Conservation (phyloP, 2,113 vertebrate species). For the Axis porcinus region DNA sequence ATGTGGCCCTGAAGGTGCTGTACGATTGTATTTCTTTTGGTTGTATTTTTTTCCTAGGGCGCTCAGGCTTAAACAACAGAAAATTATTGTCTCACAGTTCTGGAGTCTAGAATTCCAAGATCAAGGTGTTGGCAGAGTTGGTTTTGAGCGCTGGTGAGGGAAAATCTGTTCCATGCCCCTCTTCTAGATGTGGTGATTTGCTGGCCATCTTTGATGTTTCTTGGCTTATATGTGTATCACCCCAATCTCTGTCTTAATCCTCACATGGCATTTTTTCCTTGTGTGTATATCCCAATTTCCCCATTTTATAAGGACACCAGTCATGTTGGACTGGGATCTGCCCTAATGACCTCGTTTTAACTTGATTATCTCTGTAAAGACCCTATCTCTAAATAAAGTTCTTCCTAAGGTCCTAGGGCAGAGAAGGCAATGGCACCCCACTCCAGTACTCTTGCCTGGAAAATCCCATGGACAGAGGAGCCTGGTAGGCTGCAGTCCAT, state of each 20-base stretch:
- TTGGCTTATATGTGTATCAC: background rate
- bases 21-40: background rate
- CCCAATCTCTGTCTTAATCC: background rate
- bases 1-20: background rate
- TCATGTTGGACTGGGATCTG: background rate
- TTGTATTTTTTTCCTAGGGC: background rate
- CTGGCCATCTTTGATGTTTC: background rate
- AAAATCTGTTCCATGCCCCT: background rate
- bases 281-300: background rate
- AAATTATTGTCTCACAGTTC: background rate
- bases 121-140: background rate
- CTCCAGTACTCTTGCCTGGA: too few species aligned
- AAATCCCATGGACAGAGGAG: too few species aligned
- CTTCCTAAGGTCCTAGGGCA: background rate
- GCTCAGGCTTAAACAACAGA: background rate
- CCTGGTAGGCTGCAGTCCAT: too few species aligned
- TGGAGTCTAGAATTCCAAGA: background rate
- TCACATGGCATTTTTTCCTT: background rate
- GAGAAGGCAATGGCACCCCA: too few species aligned
- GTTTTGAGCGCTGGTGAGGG: background rate
- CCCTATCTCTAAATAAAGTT: background rate
- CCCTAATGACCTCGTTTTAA: background rate
- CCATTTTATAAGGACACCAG: background rate
- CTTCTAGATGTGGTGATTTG: background rate
- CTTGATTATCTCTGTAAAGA: background rate